Percentiles rank a stretch among this genome's conserved stretches.
phyloP scores from a whole-genome alignment of 2,797 vertebrate species.

The Mastacembelus armatus region DNA sequence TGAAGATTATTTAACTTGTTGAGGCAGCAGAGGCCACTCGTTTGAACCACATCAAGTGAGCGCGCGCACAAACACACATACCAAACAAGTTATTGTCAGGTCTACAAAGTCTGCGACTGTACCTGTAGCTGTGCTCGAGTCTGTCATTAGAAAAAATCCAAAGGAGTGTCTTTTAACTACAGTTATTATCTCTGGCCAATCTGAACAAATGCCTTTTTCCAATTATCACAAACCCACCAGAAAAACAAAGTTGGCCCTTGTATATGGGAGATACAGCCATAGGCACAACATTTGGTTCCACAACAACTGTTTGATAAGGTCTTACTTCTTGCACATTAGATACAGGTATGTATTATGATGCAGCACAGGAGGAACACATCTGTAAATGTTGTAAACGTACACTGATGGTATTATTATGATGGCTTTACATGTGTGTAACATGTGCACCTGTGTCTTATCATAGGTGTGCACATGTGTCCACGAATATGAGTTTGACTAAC shows the following conservation, averaged over 20 bases:
- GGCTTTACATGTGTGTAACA: not conserved
- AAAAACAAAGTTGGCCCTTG: conserved; percentile 36
- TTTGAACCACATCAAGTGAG: conserved; percentile 79
- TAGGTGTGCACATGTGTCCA: not conserved
- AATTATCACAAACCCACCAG: conserved; percentile 40
- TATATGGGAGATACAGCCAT: conserved; percentile 11
- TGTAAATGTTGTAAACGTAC: conserved; percentile 10
- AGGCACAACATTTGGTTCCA: conserved; percentile 4
- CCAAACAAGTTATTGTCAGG: conserved; percentile 44
- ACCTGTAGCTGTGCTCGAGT: conserved; percentile 40
- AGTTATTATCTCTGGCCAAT: conserved; percentile 52
- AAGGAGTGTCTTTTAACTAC: conserved; percentile 55
- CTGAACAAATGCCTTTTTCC: conserved; percentile 41
- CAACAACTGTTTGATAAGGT: conserved; percentile 1
- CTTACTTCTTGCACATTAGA: not conserved
- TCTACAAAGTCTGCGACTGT: conserved; percentile 43
- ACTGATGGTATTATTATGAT: not conserved
- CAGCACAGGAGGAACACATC: not conserved
- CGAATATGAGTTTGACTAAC: conserved; percentile 2
- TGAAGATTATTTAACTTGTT: conserved; percentile 77
- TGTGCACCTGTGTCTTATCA: not conserved
- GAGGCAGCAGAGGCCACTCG: conserved; percentile 75
- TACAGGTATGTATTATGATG: not conserved
- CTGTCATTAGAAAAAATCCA: conserved; percentile 48
- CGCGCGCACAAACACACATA: conserved; percentile 28